Evolutionary conservation across 2,113 vertebrate genomes (phyloP), one percentile per base, ranked within the genome.

Genomic region (Chascanopsetta lugubris): DNA sequence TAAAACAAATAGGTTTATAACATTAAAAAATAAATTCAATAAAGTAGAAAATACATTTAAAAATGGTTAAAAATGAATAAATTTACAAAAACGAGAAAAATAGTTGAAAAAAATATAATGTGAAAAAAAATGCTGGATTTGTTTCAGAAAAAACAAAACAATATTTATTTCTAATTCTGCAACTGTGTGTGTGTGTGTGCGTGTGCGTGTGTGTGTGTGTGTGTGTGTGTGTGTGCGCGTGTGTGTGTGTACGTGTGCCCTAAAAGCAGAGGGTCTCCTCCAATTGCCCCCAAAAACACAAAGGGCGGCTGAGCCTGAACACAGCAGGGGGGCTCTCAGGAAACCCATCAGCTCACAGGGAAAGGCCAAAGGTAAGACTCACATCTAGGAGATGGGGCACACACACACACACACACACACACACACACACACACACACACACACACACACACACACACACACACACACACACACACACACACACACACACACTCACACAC

Each of bases 261-360:
- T 72, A 65, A 72, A 67, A 68, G 69, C 72, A 76, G 79, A 77
- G 75, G 42, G 82, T 77, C 84, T 87, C 81, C 72, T 86, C 82
- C 76, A 69, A 9, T 87, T 72, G 61, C 68, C 64, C 38, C 38
- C 20, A 21, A 48, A 76, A 80, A 88, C 71, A 93, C 89, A 92
- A 92, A 91, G 85, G 61, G 69, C 79, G 75, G 65, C 87, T 79
- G 80, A 85, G 82, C 76, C 72, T 65, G 80, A 69, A 51, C 87
- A 20, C 90, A 82, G 64, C 79, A 60, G 88, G 87, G 84, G 73
- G 82, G 72, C 83, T 82, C 70, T 85, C 43, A 83, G 70, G 69
- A 85, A 77, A 69, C 38, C 71, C 75, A 88, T 85, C 84, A 82
- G 63, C 81, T 82, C 81, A 75, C 55, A 85, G 69, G 72, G 32